phyloP scores from a whole-genome alignment of 2,113 vertebrate genomes.

The Boleophthalmus pectinirostris region DNA sequence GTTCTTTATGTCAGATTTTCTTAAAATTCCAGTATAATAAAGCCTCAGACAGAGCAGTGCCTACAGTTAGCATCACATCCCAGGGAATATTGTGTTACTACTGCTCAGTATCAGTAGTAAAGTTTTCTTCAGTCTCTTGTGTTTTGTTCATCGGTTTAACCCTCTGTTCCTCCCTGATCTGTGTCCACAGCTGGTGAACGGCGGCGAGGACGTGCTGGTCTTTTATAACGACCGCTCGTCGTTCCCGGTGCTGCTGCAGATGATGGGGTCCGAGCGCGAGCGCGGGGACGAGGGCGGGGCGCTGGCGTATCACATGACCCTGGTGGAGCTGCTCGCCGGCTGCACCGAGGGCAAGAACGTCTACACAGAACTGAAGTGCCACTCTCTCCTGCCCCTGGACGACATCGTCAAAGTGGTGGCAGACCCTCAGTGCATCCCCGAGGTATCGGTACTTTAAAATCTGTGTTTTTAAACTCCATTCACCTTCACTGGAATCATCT shows the following conservation, averaged over 20 bases:
- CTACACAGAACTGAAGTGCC: constrained; percentile 98
- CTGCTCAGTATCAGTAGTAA: no score
- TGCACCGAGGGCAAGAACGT: constrained; percentile 99
- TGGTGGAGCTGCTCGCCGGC: constrained; percentile 93
- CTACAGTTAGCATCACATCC: no score
- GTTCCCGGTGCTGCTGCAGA: constrained; percentile 88
- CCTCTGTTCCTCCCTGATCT: background rate
- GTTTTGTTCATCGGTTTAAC: no score
- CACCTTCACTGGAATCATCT: no score
- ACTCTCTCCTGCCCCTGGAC: constrained; percentile 93
- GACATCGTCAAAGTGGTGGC: constrained; percentile 96
- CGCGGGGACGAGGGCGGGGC: constrained; percentile 86
- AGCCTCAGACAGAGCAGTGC: no score
- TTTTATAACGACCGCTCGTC: constrained; percentile 99
- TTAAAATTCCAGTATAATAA: no score
- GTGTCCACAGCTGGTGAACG: constrained; percentile 85
- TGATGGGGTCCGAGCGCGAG: constrained; percentile 92
- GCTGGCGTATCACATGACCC: constrained; percentile 93
- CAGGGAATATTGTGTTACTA: no score
- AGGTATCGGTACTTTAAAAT: constrained; percentile 70
- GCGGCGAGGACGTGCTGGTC: constrained; percentile 93
- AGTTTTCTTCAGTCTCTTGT: no score
- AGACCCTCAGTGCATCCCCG: constrained; percentile 91
- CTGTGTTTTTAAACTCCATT: no score
- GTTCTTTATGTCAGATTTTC: no score